Evolutionary conservation across 1,140 invertebrate genomes (phyloP).

Genomic region (Neoseiulus cucumeris): DNA sequence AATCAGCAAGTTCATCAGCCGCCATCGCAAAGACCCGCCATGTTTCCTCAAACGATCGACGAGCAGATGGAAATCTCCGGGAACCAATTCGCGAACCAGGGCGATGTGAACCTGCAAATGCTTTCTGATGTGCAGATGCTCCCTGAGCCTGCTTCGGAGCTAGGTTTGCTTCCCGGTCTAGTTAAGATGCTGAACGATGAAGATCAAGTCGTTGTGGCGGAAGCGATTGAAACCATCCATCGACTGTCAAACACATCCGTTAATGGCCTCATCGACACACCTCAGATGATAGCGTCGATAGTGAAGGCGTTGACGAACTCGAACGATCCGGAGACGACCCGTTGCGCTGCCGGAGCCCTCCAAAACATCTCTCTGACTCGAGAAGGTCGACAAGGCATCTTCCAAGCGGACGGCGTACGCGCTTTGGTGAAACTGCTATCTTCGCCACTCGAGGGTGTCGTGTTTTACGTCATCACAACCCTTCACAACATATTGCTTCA

Average conservation of each 20-base stretch:
- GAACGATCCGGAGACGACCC: conserved; percentile 81
- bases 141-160: too few species aligned
- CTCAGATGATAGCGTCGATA: conserved; percentile 77
- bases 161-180: conserved; percentile 57
- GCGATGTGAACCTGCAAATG: too few species aligned
- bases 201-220: conserved; percentile 85
- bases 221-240: conserved; percentile 95
- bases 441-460: conserved; percentile 31
- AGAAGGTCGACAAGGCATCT: conserved; percentile 82
- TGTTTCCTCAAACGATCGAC: too few species aligned
- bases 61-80: too few species aligned
- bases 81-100: too few species aligned
- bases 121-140: too few species aligned
- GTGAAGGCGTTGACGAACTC: conserved; percentile 81
- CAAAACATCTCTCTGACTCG: conserved; percentile 91
- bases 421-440: conserved; percentile 73
- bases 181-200: conserved; percentile 88
- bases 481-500: conserved; percentile 35
- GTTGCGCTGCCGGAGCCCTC: conserved; percentile 76
- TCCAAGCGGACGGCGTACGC: conserved; percentile 90
- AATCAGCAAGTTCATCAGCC: conserved; percentile 37
- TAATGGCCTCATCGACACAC: conserved; percentile 90
- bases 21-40: too few species aligned
- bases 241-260: conserved; percentile 87
- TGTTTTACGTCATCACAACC: conserved; percentile 35